Evolutionary conservation across 1,140 invertebrate species (phyloP).

Genomic region (Apis cerana): DNA sequence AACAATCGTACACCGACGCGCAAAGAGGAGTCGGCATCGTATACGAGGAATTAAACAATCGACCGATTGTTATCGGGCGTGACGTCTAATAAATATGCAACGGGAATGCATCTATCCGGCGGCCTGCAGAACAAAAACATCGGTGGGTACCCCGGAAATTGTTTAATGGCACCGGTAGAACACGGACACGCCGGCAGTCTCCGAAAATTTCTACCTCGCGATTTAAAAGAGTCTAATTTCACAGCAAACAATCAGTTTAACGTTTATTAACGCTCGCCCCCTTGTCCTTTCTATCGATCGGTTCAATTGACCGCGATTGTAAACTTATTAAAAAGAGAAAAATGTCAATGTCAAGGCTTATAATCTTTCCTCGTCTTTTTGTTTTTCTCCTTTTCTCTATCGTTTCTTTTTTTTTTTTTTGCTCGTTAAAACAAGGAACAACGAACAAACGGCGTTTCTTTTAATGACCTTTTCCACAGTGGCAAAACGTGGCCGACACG

Average conservation of each 20-base stretch:
- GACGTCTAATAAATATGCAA: conserved; percentile 70
- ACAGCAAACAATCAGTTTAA: conserved; percentile 17
- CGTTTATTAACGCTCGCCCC: conserved; percentile 12
- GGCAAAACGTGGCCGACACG: neutral
- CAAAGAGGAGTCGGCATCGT: conserved; percentile 19
- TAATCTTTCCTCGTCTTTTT: neutral
- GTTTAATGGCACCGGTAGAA: conserved; percentile 44
- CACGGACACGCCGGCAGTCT: conserved; percentile 25
- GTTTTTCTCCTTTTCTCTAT: neutral
- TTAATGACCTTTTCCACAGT: neutral
- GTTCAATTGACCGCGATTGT: conserved; percentile 10
- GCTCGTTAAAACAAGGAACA: conserved; percentile 5
- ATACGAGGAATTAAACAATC: conserved; percentile 65
- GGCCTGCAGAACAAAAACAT: conserved; percentile 47
- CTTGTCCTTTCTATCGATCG: neutral
- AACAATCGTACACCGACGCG: conserved; percentile 20
- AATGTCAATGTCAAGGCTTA: conserved; percentile 16
- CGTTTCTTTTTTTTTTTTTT: neutral
- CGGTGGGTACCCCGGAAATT: conserved; percentile 54
- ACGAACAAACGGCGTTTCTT: neutral
- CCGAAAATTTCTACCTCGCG: conserved; percentile 37
- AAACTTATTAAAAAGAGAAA: neutral
- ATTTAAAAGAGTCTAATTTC: conserved; percentile 14
- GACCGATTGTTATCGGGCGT: conserved; percentile 67
- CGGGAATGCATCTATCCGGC: conserved; percentile 38